These are phyloP conservation scores for Norana najaformis DNA, from an alignment of 2,888 invertebrate genomes.

Conservation along the genomic window DNA sequence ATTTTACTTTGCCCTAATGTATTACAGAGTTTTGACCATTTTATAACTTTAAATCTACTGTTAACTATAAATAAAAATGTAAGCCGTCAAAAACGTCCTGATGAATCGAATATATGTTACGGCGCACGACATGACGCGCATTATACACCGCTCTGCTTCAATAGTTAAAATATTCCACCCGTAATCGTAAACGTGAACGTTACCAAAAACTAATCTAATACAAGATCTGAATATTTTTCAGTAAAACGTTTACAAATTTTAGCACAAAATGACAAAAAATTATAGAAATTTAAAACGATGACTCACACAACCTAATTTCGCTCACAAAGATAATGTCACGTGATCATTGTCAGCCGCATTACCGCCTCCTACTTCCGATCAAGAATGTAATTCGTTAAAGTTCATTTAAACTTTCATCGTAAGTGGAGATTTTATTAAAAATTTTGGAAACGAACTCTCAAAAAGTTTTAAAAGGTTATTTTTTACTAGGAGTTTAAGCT, in stretches of 20 bases:
- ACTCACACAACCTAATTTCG: constrained; percentile 31
- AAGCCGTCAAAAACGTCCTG: neutral
- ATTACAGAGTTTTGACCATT: neutral
- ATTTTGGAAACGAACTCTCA: neutral
- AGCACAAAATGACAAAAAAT: neutral
- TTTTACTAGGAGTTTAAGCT: neutral
- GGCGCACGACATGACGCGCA: neutral
- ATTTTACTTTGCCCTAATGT: neutral
- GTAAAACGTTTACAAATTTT: neutral
- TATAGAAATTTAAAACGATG: constrained; percentile 22
- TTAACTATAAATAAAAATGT: neutral
- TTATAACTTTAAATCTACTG: neutral
- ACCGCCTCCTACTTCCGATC: constrained; percentile 7
- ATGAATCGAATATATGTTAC: too few species aligned
- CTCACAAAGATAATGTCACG: constrained; percentile 28
- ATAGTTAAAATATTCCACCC: neutral
- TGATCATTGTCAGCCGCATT: constrained; percentile 16
- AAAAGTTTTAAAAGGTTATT: neutral
- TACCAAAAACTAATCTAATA: neutral
- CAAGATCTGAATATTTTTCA: neutral
- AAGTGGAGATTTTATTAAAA: neutral
- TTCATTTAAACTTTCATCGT: neutral
- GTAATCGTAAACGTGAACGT: neutral
- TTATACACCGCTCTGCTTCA: neutral
- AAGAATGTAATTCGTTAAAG: neutral